Percentiles rank a stretch among this genome's conserved stretches.
phyloP scores from a whole-genome alignment of 2,113 vertebrate genomes.

The Myrmophylax atrothorax region DNA sequence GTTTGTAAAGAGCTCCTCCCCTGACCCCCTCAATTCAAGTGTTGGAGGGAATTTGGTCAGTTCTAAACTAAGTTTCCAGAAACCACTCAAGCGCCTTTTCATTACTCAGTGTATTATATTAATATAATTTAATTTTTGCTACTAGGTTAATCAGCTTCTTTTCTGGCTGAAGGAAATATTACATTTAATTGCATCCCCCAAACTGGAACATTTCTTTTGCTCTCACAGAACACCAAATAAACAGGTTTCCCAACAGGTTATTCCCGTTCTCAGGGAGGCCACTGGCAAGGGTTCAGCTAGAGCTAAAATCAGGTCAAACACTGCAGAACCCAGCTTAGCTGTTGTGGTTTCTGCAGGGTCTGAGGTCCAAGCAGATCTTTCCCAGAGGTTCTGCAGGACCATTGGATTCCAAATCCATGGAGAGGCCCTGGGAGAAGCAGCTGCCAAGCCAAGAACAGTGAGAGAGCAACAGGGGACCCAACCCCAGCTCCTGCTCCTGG shows the following conservation, averaged over 20 bases:
- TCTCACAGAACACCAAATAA: not conserved
- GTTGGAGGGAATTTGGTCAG: not conserved
- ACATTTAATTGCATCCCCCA: not conserved
- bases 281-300: not conserved
- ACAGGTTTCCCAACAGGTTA: conserved; percentile 12
- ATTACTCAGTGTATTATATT: not conserved
- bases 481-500: not conserved
- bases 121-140: not conserved
- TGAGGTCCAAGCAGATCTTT: not conserved
- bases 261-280: not conserved
- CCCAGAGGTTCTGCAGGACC: not conserved
- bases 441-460: not conserved
- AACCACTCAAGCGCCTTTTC: conserved; percentile 5
- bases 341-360: not conserved
- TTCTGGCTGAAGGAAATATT: not conserved
- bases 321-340: not conserved
- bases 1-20: not conserved
- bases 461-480: not conserved
- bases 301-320: not conserved
- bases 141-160: not conserved
- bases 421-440: not conserved
- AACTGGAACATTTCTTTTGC: not conserved
- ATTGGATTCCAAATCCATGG: not conserved
- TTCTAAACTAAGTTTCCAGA: conserved; percentile 15
- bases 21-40: not conserved